Evolutionary conservation across 1,140 invertebrate species (phyloP), one percentile per base, ranked within the genome.

Genomic region (Battus philenor): DNA sequence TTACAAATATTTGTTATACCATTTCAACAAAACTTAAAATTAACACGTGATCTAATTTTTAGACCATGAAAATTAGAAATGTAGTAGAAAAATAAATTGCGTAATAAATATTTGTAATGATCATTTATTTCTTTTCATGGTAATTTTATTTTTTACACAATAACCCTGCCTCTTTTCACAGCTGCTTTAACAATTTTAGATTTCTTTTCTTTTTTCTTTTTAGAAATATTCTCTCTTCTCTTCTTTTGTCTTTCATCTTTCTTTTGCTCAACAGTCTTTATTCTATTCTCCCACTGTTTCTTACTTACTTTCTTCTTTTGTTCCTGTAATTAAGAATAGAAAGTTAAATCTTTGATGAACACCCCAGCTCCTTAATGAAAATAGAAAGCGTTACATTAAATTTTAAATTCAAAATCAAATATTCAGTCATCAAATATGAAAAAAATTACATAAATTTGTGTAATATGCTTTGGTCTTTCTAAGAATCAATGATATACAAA

Each of bases 131-230:
- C n/a, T 27, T 27, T 27, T 27, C n/a, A 27, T 27, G 10, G 29
- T 20, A 36, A 39, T 45, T 32, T 39, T 34, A 44, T 38, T 46
- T 48, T 38, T 17, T 66, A 83, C 50, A 83, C 68, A 17, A 81
- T 74, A 45, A 84, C 68, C 34, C 77, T 47, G 22, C 80, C 80
- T 47, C 77, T 65, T 41, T 84, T 84, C 1, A 55, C 58, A 30
- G 77, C 59, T n/a, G 69, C 59, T 59, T 84, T 84, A 2, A 81
- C 51, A 20, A 74, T 61, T 63, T 81, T 84, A 30, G 73, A 52
- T 33, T 84, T 81, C 53, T 81, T 84, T 34, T 84, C 80, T 33
- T 81, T 84, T 41, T 81, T 81, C 54, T 84, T 84, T 46, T 81
- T 81, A 22, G 52, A 53, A 47, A 84, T 84, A 44, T 84, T 84